phyloP scores from a whole-genome alignment of 2,113 vertebrate species.

The Eurypyga helias region DNA sequence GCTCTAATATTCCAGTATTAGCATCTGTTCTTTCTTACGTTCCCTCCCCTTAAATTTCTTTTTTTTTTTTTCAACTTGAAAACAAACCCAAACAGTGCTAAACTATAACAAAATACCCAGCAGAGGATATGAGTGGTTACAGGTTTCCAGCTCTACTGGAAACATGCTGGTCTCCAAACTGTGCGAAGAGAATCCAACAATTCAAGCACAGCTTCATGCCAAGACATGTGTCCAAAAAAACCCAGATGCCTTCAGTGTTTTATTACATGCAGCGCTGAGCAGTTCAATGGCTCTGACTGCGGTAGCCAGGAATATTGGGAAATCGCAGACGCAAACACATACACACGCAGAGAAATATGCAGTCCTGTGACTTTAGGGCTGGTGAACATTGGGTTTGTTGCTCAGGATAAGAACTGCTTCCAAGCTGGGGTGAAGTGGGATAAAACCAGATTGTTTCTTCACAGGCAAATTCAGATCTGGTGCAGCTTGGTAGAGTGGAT shows the following conservation, averaged over 20 bases:
- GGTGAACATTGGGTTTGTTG: neutral
- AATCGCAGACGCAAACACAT: slow-evolving; percentile 62
- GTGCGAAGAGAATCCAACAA: slow-evolving; percentile 61
- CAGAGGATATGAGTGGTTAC: slow-evolving; percentile 62
- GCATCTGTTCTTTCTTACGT: slow-evolving; percentile 63
- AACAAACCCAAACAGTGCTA: slow-evolving; percentile 62
- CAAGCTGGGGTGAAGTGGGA: neutral
- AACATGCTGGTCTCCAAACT: slow-evolving; percentile 64
- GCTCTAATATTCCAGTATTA: slow-evolving; percentile 34
- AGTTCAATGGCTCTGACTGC: slow-evolving; percentile 30
- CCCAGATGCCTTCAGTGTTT: slow-evolving; percentile 75
- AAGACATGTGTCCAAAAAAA: slow-evolving; percentile 70
- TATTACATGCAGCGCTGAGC: slow-evolving; percentile 62
- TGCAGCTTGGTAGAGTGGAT: neutral
- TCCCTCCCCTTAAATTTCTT: slow-evolving; percentile 7
- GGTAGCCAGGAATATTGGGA: slow-evolving; percentile 66
- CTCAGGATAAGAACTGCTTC: neutral
- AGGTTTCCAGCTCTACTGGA: slow-evolving; percentile 71
- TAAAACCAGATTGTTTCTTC: neutral
- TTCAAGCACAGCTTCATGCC: slow-evolving; percentile 57
- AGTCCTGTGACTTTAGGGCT: slow-evolving; percentile 19
- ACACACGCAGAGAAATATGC: slow-evolving; percentile 30
- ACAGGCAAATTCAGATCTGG: neutral
- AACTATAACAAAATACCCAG: slow-evolving; percentile 64
- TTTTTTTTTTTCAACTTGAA: slow-evolving; percentile 33